These are phyloP conservation scores for Bufotes viridis DNA, from an alignment of 2,797 vertebrate species.

Conservation along the genomic window DNA sequence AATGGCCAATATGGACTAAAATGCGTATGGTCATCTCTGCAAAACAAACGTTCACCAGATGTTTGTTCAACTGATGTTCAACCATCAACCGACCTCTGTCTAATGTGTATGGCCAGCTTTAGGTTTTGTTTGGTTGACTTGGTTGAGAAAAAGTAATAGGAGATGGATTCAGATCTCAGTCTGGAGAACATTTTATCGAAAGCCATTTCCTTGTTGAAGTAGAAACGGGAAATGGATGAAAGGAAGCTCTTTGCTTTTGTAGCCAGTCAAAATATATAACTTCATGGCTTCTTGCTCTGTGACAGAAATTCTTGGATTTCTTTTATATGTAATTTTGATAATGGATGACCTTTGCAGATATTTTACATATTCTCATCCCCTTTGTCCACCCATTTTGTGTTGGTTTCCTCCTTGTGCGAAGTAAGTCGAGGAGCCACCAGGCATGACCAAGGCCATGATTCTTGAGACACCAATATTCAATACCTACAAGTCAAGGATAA, in stretches of 20 bases:
- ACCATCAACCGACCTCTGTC: no score
- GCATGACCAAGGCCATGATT: not conserved
- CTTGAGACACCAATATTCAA: not conserved
- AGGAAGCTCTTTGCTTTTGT: slow-evolving; percentile 17
- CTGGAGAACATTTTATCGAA: not conserved
- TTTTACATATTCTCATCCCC: not conserved
- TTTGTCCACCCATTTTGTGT: not conserved
- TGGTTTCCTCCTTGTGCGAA: not conserved
- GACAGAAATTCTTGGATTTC: not conserved
- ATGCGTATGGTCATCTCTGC: no score
- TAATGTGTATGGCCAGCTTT: not conserved
- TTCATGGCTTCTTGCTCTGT: not conserved
- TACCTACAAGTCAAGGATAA: not conserved
- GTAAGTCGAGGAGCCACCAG: not conserved
- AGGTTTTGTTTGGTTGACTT: not conserved
- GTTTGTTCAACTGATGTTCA: no score
- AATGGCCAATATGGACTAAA: no score
- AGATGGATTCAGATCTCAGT: not conserved
- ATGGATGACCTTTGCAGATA: not conserved
- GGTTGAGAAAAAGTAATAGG: not conserved
- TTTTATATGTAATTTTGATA: not conserved
- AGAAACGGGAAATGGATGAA: slow-evolving; percentile 34
- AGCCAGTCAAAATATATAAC: not conserved
- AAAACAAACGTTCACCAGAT: no score
- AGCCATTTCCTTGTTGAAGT: slow-evolving; percentile 24